phyloP scores from a whole-genome alignment of 2,888 invertebrate genomes.

The Xylota segnis region DNA sequence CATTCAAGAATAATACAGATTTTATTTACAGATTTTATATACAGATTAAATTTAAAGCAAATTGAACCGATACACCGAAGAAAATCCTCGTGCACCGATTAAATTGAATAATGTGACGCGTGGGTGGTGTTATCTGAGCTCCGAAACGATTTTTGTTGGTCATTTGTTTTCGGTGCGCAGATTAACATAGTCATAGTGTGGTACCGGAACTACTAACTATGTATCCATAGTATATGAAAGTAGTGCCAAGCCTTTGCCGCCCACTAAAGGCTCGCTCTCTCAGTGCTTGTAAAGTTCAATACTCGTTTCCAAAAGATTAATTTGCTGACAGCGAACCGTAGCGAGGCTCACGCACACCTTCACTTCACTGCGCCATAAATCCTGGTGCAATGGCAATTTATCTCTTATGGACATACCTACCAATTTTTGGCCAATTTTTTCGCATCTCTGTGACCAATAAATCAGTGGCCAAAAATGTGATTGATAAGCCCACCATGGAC shows the following conservation, averaged over 20 bases:
- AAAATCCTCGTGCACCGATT: slow-evolving; percentile 46
- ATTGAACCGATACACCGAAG: slow-evolving; percentile 22
- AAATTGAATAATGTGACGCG: slow-evolving; percentile 74
- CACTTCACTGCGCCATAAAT: slow-evolving; percentile 53
- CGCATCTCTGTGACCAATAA: slow-evolving; percentile 63
- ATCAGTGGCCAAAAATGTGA: slow-evolving; percentile 72
- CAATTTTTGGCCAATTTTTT: slow-evolving; percentile 56
- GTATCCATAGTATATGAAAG: slow-evolving; percentile 51
- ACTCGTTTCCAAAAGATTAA: slow-evolving; percentile 71
- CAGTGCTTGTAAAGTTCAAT: slow-evolving; percentile 48
- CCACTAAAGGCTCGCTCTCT: not conserved
- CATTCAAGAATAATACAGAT: not conserved
- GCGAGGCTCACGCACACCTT: slow-evolving; percentile 58
- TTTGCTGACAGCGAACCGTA: slow-evolving; percentile 68
- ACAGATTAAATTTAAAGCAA: slow-evolving; percentile 38
- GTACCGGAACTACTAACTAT: slow-evolving; percentile 64
- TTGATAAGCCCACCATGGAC: slow-evolving; percentile 60
- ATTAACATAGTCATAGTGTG: slow-evolving; percentile 51
- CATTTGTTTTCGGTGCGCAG: slow-evolving; percentile 53
- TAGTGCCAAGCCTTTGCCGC: slow-evolving; percentile 1
- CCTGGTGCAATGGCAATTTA: slow-evolving; percentile 58
- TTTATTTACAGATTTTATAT: not conserved
- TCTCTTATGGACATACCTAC: slow-evolving; percentile 61
- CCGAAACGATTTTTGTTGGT: slow-evolving; percentile 44
- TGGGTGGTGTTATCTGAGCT: slow-evolving; percentile 66